Base-by-base conservation (phyloP, 1,140 invertebrate species). In the Stegodyphus mimosarum region DNA sequence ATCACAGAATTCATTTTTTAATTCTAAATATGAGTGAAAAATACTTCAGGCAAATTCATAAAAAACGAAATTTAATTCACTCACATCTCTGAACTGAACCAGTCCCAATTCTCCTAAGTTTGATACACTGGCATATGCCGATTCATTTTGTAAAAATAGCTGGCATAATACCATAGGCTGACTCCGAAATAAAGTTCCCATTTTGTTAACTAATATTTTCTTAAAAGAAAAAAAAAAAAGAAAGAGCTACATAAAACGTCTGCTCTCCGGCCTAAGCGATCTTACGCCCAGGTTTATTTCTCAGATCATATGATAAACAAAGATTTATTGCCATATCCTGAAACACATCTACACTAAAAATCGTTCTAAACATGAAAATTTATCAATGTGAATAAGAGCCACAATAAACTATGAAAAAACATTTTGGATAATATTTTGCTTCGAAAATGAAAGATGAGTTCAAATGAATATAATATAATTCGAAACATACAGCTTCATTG, bases 21-120 rank as follows among this genome's bases (percentile, higher is more conserved):
- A 49, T 13, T 50, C 6, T 64, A 55, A 9, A 74, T 6, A 55
- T 74, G 13, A 6, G 17, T 6, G 11, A 33, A 55, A 6, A 67
- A 17, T 79, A 79, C 52, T 64, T 17, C 63, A 79, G 13, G 50
- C 53, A 63, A 64, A 5, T 18, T 64, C 6, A 51, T 5, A 18
- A 69, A 33, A 3, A 17, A 52, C n/a, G 13, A 53, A 7, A 77
- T 33, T n/a, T 53, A 15, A n/a, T 71, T 71, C 75, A 94, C 94
- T 95, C 92, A 97, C 95, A 92, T 97, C 96, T 91, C 96, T 92
- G 91, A 97, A 97, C 92, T 97, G 96, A 80, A 96, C 95, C 87
- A 95, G 93, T 87, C 96, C 96, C 71, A 95, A 93, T 92, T 97
- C 96, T 15, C 96, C 96, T 86, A 97, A 92, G 90, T 96, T 95